A percentile compares a stretch with the other conserved stretches of the same genome.
These are phyloP conservation scores for Ascidia mentula DNA, from an alignment of 23 tunicate genomes.

Conservation along the genomic window DNA sequence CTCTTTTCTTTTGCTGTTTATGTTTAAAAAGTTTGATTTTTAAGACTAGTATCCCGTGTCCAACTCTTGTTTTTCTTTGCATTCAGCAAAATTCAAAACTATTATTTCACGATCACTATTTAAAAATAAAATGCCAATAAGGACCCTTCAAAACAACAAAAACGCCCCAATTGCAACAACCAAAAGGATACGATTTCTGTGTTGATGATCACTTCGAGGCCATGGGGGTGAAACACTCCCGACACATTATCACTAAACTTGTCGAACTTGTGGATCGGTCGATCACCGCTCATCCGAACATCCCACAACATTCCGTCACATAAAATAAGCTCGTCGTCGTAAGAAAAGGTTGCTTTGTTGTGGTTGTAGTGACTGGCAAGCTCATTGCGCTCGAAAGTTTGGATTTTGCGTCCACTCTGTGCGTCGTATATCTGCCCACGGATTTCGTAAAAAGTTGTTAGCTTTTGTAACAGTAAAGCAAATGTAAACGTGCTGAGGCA, in stretches of 20 bases:
- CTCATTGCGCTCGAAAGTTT: constrained; percentile 30
- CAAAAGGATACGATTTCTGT: constrained; percentile 72
- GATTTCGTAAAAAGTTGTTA: too few species aligned
- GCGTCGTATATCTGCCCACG: constrained; percentile 76
- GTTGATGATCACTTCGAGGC: constrained; percentile 79
- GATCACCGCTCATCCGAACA: constrained; percentile 35
- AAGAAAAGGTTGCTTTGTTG: constrained; percentile 69
- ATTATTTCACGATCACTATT: too few species aligned
- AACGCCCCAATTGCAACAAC: not conserved
- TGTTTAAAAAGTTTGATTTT: too few species aligned
- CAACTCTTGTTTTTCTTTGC: too few species aligned
- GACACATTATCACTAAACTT: constrained; percentile 58
- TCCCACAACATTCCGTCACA: constrained; percentile 79
- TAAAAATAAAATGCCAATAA: too few species aligned
- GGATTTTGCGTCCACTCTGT: constrained; percentile 37
- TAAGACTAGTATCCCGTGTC: too few species aligned
- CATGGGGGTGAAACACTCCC: constrained; percentile 81
- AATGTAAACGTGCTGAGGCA: too few species aligned
- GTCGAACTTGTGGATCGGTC: constrained; percentile 78
- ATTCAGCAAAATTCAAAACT: not conserved
- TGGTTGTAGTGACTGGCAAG: constrained; percentile 41
- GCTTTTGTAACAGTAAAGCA: too few species aligned
- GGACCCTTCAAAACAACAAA: too few species aligned
- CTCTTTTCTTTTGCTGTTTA: too few species aligned
- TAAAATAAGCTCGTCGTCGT: constrained; percentile 60